Evolutionary conservation across 2,888 invertebrate genomes (phyloP).

Genomic region (Blomia tropicalis): DNA sequence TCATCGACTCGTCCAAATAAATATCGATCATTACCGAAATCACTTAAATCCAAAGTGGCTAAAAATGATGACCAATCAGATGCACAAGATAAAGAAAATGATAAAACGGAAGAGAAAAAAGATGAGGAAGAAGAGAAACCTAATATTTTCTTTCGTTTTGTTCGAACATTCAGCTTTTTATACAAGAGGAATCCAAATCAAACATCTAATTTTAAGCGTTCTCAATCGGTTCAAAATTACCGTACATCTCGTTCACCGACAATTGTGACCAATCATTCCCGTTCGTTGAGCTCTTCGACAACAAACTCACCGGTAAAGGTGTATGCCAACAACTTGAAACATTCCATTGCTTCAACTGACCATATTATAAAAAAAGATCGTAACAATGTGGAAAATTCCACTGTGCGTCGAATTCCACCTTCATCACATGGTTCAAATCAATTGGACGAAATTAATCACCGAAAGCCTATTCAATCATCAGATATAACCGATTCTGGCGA

Average conservation of each 20-base stretch:
- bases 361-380: background rate
- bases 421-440: no score
- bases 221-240: background rate
- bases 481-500: background rate
- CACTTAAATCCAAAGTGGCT: background rate
- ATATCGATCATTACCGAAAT: background rate
- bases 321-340: background rate
- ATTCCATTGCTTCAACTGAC: background rate
- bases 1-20: background rate
- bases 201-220: conserved; percentile 1
- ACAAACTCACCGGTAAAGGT: background rate
- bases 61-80: no score
- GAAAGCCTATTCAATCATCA: background rate
- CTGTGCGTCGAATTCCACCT: no score
- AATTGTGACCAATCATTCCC: background rate
- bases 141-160: background rate
- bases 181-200: background rate
- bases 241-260: background rate
- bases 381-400: background rate
- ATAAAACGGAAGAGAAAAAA: background rate
- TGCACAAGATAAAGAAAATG: background rate
- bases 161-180: conserved; percentile 6
- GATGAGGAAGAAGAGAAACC: conserved; percentile 5
- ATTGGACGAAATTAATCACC: background rate
- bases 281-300: background rate